These are phyloP conservation scores for Dasypolia templi DNA, from an alignment of 2,888 invertebrate genomes.

Conservation along the genomic window DNA sequence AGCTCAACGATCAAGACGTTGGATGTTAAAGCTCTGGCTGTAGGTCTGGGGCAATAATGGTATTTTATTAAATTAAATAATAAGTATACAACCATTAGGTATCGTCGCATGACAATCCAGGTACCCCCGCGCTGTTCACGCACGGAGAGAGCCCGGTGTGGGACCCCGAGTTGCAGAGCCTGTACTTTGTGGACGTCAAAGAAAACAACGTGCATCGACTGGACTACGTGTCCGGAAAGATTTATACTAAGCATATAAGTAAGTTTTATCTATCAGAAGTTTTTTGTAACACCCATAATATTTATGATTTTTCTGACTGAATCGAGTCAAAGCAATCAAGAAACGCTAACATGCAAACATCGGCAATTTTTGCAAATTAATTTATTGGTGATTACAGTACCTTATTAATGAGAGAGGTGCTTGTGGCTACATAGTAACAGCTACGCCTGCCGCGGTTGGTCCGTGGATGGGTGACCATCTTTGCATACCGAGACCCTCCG, in stretches of 20 bases:
- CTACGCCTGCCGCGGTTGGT: too few species aligned
- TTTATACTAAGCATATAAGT: conserved; percentile 81
- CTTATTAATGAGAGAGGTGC: too few species aligned
- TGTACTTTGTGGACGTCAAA: conserved; percentile 91
- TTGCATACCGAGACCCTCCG: too few species aligned
- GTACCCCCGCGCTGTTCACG: conserved; percentile 76
- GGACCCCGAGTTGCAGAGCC: conserved; percentile 85
- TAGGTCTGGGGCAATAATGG: not conserved
- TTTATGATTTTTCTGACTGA: not conserved
- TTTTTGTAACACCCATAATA: not conserved
- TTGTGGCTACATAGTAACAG: too few species aligned
- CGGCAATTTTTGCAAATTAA: not conserved
- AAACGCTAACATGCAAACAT: not conserved
- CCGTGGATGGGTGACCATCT: too few species aligned
- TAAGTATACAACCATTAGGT: conserved; percentile 69
- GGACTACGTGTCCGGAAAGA: conserved; percentile 81
- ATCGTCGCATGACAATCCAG: conserved; percentile 74
- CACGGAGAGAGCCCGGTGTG: conserved; percentile 90
- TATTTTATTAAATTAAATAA: conserved; percentile 6
- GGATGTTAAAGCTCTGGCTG: not conserved
- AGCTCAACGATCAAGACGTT: not conserved
- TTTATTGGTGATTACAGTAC: not conserved
- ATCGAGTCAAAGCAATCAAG: not conserved
- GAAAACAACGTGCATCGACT: conserved; percentile 87
- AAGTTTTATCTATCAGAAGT: conserved; percentile 26